These are phyloP conservation scores for Agelas oroides DNA, from an alignment of 37 sponge, comb jelly and placozoan species.

Conservation along the genomic window DNA sequence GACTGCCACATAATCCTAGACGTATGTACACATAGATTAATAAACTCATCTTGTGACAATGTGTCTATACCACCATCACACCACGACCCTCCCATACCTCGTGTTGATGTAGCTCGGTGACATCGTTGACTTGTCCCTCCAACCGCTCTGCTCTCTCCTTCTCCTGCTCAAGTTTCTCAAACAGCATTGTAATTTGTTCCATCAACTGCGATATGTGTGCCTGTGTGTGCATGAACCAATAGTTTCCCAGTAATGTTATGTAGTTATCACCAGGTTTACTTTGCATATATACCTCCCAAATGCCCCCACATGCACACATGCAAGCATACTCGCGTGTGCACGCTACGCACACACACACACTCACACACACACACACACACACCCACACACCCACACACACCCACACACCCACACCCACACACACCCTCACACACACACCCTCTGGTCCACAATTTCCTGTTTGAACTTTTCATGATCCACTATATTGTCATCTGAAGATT, in stretches of 20 bases:
- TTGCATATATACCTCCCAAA: neutral
- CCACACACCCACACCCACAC: too few species aligned
- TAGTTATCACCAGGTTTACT: neutral
- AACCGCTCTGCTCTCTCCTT: slow-evolving; percentile 49
- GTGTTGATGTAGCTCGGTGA: slow-evolving; percentile 68
- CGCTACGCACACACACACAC: too few species aligned
- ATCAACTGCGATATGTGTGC: too few species aligned
- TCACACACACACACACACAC: slow-evolving; percentile 24
- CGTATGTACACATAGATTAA: too few species aligned
- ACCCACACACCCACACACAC: slow-evolving; percentile 16
- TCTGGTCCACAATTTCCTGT: slow-evolving; percentile 15
- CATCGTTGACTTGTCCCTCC: slow-evolving; percentile 54
- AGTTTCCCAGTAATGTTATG: too few species aligned
- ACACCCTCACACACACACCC: slow-evolving; percentile 1
- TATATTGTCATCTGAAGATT: slow-evolving; percentile 1
- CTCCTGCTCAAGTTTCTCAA: slow-evolving; percentile 55
- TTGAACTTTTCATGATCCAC: neutral
- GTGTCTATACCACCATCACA: too few species aligned
- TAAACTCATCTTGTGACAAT: too few species aligned
- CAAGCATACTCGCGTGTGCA: too few species aligned
- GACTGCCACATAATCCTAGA: too few species aligned
- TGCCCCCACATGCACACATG: too few species aligned
- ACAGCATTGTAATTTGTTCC: too few species aligned
- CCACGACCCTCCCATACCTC: too few species aligned
- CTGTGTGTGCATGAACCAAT: neutral